Conservation (phyloP, 1,140 invertebrate genomes). For the Lepidostoma basale region DNA sequence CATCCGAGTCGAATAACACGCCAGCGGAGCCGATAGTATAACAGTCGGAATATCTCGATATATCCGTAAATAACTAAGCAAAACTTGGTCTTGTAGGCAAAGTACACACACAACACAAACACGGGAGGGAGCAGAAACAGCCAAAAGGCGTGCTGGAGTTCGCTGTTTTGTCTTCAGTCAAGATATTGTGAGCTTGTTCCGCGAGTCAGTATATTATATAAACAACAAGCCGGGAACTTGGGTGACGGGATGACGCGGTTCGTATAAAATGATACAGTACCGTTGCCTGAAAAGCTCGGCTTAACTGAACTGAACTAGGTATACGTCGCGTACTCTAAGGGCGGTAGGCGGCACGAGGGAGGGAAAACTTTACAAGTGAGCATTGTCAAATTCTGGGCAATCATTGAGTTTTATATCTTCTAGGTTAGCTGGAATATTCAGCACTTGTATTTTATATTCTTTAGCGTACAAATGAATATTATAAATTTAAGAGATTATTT, state of each 20-base stretch:
- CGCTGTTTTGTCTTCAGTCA: conserved; percentile 44
- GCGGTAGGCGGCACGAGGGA: too few species aligned
- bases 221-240: conserved; percentile 40
- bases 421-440: too few species aligned
- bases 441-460: too few species aligned
- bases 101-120: conserved; percentile 38
- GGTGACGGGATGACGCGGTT: conserved; percentile 41
- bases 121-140: conserved; percentile 35
- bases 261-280: conserved; percentile 42
- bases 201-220: conserved; percentile 41
- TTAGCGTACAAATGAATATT: too few species aligned
- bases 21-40: conserved; percentile 29
- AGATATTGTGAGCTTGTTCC: conserved; percentile 44
- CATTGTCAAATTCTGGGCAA: too few species aligned
- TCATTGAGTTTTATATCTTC: too few species aligned
- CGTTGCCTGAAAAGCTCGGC: conserved; percentile 25
- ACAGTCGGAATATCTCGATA: conserved; percentile 42
- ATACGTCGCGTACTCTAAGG: too few species aligned
- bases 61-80: conserved; percentile 45
- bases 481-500: too few species aligned
- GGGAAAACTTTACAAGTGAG: too few species aligned
- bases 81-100: conserved; percentile 45
- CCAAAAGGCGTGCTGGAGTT: conserved; percentile 47
- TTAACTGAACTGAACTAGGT: conserved; percentile 19
- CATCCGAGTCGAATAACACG: conserved; percentile 32